Base-by-base conservation (phyloP, 2,888 invertebrate species). In the Neoascia interrupta region DNA sequence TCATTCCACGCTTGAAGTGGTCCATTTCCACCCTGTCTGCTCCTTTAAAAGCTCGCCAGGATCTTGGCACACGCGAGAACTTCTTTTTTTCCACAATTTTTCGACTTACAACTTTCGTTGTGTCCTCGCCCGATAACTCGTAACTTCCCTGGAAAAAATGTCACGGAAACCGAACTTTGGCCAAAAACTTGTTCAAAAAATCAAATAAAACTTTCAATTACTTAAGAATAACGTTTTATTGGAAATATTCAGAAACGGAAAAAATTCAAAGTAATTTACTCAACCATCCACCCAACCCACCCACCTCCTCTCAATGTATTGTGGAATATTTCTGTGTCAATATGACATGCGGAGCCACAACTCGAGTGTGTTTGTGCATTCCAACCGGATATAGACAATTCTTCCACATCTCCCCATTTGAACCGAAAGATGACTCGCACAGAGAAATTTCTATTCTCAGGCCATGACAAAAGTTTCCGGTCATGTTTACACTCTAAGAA, bases 401-500 rank as follows among this genome's bases (percentile, higher is more conserved):
- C n/a, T n/a, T n/a, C n/a, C 72, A 49, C 13, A 41, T 28, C 26
- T 41, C 54, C 21, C 41, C 36, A 49, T 51, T 45, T 19, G 49
- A 75, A 47, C 54, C 58, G 45, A 60, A 60, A 64, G 58, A n/a
- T 31, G 10, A 31, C n/a, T 31, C 31, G 31, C 8, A 31, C n/a
- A 31, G 31, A 6, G 3, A 63, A 56, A 41, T 58, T 36, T 76
- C 58, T 56, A 72, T 60, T 72, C 72, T 49, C 28, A 10, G 31
- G 37, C 53, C 72, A 70, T 64, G 58, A 54, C 72, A 76, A 66
- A 72, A 79, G 64, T 72, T 79, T 79, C 54, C 72, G 72, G 72
- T 79, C 72, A 66, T 79, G 60, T 79, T 79, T 79, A 72, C 72
- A 79, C 76, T 66, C 63, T 47, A 61, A 61, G 72, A 72, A 79